Evolutionary conservation across 1,140 invertebrate species (phyloP).

Genomic region (Neomicropteryx cornuta): DNA sequence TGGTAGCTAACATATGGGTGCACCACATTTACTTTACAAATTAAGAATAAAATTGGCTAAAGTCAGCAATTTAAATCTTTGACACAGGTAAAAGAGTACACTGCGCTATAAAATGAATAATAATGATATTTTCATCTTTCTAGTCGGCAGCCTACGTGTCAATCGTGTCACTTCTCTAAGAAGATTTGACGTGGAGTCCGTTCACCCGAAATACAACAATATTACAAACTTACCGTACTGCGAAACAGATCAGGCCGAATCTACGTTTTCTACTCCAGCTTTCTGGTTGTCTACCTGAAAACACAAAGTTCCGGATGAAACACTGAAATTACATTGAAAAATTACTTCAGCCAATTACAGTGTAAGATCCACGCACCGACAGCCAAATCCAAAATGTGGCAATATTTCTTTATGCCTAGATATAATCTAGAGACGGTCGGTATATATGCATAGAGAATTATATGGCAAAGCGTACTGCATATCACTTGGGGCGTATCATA

Average conservation of each 20-base stretch:
- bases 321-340: conserved; percentile 9
- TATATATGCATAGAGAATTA: no score
- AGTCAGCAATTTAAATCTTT: neutral
- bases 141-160: conserved; percentile 11
- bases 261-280: conserved; percentile 12
- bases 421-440: no score
- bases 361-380: conserved; percentile 11
- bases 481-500: no score
- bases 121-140: conserved; percentile 7
- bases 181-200: conserved; percentile 14
- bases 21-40: neutral
- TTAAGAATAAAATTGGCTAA: conserved; percentile 3
- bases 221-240: conserved; percentile 12
- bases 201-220: conserved; percentile 9
- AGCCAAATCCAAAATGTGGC: conserved; percentile 9
- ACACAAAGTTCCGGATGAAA: conserved; percentile 6
- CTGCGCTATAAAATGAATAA: no score
- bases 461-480: no score
- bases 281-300: conserved; percentile 7
- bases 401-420: no score
- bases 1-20: neutral
- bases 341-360: conserved; percentile 8
- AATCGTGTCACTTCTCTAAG: conserved; percentile 8
- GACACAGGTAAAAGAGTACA: conserved; percentile 2
- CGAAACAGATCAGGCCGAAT: conserved; percentile 12